Evolutionary conservation across 2,888 invertebrate species (phyloP), one percentile per base, ranked within the genome.

Genomic region (Meghimatium bilineatum): DNA sequence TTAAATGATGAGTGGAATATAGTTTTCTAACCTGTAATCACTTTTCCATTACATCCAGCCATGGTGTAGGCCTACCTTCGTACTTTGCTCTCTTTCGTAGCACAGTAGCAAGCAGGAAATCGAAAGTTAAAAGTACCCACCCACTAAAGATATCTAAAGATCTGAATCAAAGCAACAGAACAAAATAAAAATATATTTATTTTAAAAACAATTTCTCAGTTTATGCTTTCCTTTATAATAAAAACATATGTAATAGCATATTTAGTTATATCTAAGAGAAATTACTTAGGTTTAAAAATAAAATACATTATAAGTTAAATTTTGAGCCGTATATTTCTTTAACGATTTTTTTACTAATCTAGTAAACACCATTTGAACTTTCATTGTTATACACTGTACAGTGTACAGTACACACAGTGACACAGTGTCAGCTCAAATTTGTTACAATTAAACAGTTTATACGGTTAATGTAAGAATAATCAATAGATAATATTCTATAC

Each of bases 31-130:
- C 82, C 75, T 75, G 75, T 75, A 20, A 67, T 63, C 12, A 80
- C 80, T 71, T 80, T 80, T 34, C 80, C 80, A 12, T 52, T 80
- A 26, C 20, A 49, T 17, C 32, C 29, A 23, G 69, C 56, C 80
- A 80, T 80, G 1, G 10, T 36, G 38, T 63, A 20, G 60, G 17
- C 23, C 3, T n/a, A 17, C 32, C 32, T 29, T 26, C 17, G 32
- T 3, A 66, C 66, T 66, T 66, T 66, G 66, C 17, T 10, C 66
- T 66, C 60, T 23, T 23, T 23, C 56, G 23, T 10, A 56, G 23
- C 14, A 23, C 56, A 56, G 23, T 17, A 23, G 12, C 23, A 63
- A 63, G 3, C 26, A 1, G 60, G 26, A 63, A 63, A 63, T 63
- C 60, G 60, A 63, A 63, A 63, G 60, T 63, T 26, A n/a, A 23